Evolutionary conservation across 2,797 vertebrate species (phyloP).

Genomic region (Kryptopterus vitreolus): DNA sequence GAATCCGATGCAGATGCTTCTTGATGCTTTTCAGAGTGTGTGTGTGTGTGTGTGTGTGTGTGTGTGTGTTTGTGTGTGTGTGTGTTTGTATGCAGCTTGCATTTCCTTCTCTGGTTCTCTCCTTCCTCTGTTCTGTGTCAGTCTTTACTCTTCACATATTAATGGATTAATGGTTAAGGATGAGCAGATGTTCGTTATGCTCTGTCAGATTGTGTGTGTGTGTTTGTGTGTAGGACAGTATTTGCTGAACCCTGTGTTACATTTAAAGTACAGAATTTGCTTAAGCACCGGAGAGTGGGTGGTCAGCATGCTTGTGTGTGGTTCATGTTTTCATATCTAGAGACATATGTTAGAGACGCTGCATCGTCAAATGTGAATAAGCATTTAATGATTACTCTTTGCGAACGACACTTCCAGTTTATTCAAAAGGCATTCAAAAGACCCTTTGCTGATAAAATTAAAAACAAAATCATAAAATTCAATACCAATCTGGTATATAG

Average conservation of each 20-base stretch:
- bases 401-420: slow-evolving; percentile 9
- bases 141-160: slow-evolving; percentile 44
- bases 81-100: slow-evolving; percentile 43
- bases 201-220: slow-evolving; percentile 26
- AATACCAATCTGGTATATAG: background rate
- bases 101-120: slow-evolving; percentile 39
- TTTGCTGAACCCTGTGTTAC: slow-evolving; percentile 28
- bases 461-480: background rate
- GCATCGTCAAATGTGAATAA: background rate
- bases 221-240: slow-evolving; percentile 20
- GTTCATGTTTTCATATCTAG: slow-evolving; percentile 26
- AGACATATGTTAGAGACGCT: background rate
- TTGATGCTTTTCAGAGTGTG: slow-evolving; percentile 23
- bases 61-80: slow-evolving; percentile 22
- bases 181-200: slow-evolving; percentile 42
- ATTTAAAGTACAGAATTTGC: slow-evolving; percentile 42
- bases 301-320: slow-evolving; percentile 37
- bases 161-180: slow-evolving; percentile 47
- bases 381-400: background rate
- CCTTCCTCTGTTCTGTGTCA: slow-evolving; percentile 39
- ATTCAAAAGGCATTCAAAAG: background rate
- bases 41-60: slow-evolving; percentile 36
- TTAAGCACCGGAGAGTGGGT: slow-evolving; percentile 50
- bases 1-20: slow-evolving; percentile 48
- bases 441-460: background rate